Evolutionary conservation across 1,140 invertebrate species (phyloP), one percentile per base, ranked within the genome.

Genomic region (Drosophila virilis): DNA sequence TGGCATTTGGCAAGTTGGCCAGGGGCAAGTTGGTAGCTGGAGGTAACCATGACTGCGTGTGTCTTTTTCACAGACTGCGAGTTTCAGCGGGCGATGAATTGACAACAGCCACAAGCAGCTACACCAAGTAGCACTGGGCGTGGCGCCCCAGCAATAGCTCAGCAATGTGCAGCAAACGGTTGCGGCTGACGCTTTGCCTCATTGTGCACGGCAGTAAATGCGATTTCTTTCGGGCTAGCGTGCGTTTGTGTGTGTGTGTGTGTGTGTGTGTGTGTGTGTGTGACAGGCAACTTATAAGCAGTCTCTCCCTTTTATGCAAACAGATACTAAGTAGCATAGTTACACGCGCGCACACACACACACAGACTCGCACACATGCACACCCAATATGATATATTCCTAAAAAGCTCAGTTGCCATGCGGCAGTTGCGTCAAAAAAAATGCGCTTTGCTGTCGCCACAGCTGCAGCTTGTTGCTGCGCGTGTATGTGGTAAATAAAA

Each of bases 261-360:
- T 17, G 17, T 17, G 17, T 17, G 17, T 17, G 17, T 17, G 17
- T 17, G 38, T 38, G 60, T 58, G 45, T 64, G 54, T 62, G 55
- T 72, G 75, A 67, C 55, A 62, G 57, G 15, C 66, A 70, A 62
- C 66, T 74, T 78, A 70, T 75, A 75, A 71, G 72, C 66, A 65
- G 48, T 48, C 35, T 52, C 51, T 60, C 42, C 51, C 43, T 58
- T 52, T 52, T 66, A 79, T 77, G 79, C 71, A 86, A 82, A 88
- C 82, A 82, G 82, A 86, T 79, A 88, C 72, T 88, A 88, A 86
- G 83, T 88, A 74, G 83, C 79, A 79, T 77, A 86, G 83, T 88
- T 79, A 71, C 79, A 73, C 75, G 66, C 73, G 80, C 70, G 43
- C 76, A 40, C 42, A 50, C 67, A 71, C 45, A 40, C n/a, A 65